These are phyloP conservation scores for Rhimphoctona megacephalus DNA, from an alignment of 2,888 invertebrate species.

Conservation along the genomic window DNA sequence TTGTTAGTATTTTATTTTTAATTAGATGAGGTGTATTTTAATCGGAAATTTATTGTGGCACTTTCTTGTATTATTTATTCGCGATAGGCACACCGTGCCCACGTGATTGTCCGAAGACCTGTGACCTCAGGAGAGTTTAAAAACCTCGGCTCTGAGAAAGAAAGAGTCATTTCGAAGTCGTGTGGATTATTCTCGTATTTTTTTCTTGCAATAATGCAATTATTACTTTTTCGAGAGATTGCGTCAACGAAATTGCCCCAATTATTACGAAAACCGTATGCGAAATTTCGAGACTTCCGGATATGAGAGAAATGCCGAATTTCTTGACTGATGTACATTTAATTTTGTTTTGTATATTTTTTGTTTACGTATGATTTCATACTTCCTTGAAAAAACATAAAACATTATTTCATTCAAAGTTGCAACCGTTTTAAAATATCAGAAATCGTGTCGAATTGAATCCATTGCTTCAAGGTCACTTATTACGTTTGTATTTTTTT, in stretches of 20 bases:
- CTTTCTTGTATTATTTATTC: not conserved
- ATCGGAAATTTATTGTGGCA: not conserved
- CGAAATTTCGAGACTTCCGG: not conserved
- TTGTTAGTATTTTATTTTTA: no score
- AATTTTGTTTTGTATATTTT: not conserved
- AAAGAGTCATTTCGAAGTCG: not conserved
- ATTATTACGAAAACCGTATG: not conserved
- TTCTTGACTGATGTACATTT: not conserved
- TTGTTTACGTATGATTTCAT: not conserved
- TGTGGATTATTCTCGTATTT: not conserved
- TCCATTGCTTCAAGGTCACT: not conserved
- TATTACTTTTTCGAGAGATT: not conserved
- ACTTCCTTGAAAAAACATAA: not conserved
- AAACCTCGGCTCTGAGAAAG: constrained; percentile 22
- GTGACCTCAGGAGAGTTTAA: constrained; percentile 54
- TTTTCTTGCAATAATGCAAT: not conserved
- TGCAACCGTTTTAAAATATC: not conserved
- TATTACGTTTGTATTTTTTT: not conserved
- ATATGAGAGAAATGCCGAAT: not conserved
- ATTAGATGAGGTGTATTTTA: not conserved
- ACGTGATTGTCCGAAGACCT: constrained; percentile 36
- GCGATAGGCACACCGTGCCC: not conserved
- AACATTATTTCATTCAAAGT: not conserved
- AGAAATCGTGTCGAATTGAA: not conserved
- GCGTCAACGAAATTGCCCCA: not conserved